Conservation (phyloP, 2,888 invertebrate genomes). For the Melanargia galathea region DNA sequence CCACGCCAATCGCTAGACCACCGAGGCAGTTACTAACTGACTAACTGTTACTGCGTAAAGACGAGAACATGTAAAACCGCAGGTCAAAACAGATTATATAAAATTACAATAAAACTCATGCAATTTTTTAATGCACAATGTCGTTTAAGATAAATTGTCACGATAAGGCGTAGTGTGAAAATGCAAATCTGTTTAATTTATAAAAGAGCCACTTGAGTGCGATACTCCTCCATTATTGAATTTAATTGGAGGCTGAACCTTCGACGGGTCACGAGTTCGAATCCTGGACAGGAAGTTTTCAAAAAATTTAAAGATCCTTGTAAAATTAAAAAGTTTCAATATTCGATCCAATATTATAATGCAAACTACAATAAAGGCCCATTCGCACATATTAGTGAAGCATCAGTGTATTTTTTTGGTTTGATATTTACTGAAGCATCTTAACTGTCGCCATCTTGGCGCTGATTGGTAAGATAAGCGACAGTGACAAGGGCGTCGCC, state of each 20-base stretch:
- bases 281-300: conserved; percentile 9
- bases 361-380: too few species aligned
- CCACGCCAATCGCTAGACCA: too few species aligned
- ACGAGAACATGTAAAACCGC: too few species aligned
- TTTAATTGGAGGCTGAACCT: conserved; percentile 19
- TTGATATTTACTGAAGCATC: too few species aligned
- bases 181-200: conserved; percentile 15
- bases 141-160: conserved; percentile 31
- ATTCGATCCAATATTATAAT: neutral
- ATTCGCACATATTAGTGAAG: too few species aligned
- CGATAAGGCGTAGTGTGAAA: conserved; percentile 30
- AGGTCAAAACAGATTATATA: too few species aligned
- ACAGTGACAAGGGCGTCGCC: too few species aligned
- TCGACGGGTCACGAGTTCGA: conserved; percentile 7
- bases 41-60: too few species aligned
- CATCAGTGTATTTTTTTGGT: too few species aligned
- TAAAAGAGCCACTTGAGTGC: conserved; percentile 9
- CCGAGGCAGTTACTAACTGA: too few species aligned
- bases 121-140: conserved; percentile 15
- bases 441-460: neutral
- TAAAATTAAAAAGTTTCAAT: too few species aligned
- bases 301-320: neutral
- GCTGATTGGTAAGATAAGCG: too few species aligned
- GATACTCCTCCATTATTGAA: conserved; percentile 15
- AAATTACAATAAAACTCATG: neutral